These are phyloP conservation scores for Zootermopsis nevadensis DNA, from an alignment of 2,888 invertebrate genomes.

Conservation along the genomic window DNA sequence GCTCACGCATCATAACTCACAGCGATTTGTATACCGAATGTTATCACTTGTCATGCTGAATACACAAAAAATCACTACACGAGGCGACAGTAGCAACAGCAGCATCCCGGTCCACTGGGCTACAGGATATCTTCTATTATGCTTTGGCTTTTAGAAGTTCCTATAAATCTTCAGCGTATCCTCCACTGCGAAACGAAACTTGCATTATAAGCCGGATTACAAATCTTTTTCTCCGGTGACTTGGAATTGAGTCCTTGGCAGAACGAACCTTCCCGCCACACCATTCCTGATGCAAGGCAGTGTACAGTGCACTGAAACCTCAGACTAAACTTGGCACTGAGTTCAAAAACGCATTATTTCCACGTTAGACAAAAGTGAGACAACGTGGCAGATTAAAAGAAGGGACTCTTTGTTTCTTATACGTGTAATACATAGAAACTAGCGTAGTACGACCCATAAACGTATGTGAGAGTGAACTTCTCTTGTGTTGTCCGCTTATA, in stretches of 20 bases:
- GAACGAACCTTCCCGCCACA: background rate
- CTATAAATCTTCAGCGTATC: background rate
- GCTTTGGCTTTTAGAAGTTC: background rate
- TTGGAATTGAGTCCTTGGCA: background rate
- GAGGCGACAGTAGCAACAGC: background rate
- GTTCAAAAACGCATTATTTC: no score
- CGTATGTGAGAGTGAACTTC: no score
- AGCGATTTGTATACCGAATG: background rate
- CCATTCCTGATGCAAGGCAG: no score
- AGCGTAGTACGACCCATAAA: no score
- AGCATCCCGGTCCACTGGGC: background rate
- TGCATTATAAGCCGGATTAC: conserved; percentile 16
- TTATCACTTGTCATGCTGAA: background rate
- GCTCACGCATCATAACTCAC: no score
- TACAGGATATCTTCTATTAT: background rate
- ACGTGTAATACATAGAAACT: no score
- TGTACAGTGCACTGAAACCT: background rate
- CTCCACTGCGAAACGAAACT: conserved; percentile 1
- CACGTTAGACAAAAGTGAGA: no score
- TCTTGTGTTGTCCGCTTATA: no score
- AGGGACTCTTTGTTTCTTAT: no score
- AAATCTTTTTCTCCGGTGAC: conserved; percentile 11
- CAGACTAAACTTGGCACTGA: background rate
- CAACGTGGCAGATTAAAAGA: no score
- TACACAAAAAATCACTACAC: background rate